Evolutionary conservation across 2,113 vertebrate species (phyloP).

Genomic region (Origma solitaria): DNA sequence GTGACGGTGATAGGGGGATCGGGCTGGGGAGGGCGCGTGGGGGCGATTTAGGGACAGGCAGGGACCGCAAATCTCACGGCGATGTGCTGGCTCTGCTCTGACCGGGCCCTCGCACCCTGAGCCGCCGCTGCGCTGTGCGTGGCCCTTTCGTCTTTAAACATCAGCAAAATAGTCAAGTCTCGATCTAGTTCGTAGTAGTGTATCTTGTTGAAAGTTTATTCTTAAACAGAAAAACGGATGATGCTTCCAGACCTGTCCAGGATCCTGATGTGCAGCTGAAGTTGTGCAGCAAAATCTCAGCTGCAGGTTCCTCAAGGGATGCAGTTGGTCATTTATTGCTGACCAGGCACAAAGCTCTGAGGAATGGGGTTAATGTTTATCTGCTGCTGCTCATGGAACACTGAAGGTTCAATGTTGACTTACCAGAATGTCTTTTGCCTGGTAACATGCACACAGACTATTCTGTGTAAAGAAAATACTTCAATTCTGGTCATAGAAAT

Average conservation of each 20-base stretch:
- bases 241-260: fast-evolving
- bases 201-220: fast-evolving
- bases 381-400: fast-evolving
- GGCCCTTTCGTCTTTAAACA: fast-evolving
- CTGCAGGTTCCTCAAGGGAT: fast-evolving
- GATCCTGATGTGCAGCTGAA: background rate
- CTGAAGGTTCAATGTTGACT: background rate
- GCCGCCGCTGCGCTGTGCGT: fast-evolving
- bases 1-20: fast-evolving
- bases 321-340: fast-evolving
- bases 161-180: fast-evolving
- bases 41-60: fast-evolving
- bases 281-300: fast-evolving
- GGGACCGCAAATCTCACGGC: fast-evolving
- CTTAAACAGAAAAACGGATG: fast-evolving
- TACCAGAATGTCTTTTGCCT: background rate
- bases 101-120: fast-evolving
- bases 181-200: fast-evolving
- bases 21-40: fast-evolving
- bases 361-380: background rate
- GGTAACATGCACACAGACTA: fast-evolving
- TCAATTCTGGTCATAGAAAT: fast-evolving
- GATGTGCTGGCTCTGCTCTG: background rate
- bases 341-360: background rate
- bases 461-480: fast-evolving